Evolutionary conservation across 2,113 vertebrate genomes (phyloP).

Genomic region (Lamprologus callipterus): DNA sequence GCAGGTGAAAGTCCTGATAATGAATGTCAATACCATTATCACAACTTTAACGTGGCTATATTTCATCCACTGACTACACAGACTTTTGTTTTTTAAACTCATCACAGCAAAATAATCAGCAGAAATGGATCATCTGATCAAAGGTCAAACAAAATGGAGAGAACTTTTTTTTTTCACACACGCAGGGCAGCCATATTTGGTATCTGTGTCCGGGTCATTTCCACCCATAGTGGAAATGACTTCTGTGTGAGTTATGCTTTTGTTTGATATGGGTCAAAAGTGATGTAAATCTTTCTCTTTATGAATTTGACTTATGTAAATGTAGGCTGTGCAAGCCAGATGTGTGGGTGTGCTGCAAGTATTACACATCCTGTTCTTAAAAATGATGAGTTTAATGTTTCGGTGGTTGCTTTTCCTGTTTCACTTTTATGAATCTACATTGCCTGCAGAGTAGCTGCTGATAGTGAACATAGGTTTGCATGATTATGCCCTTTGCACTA

Average conservation of each 20-base stretch:
- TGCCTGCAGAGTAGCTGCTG: background rate
- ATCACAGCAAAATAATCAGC: background rate
- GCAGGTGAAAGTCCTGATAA: background rate
- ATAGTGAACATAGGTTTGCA: background rate
- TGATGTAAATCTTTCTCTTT: background rate
- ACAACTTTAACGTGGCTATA: background rate
- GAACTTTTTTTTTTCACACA: background rate
- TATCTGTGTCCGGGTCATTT: background rate
- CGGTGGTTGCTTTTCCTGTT: background rate
- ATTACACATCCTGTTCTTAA: background rate
- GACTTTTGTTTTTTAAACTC: background rate
- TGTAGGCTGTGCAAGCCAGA: background rate
- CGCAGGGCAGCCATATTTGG: background rate
- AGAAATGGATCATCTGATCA: background rate
- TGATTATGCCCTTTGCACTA: background rate
- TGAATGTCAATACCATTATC: background rate
- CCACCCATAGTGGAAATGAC: background rate
- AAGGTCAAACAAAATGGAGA: background rate
- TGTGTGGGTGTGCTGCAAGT: background rate
- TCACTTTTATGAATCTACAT: background rate
- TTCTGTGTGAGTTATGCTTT: background rate
- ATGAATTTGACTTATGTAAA: background rate
- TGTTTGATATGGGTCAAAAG: background rate
- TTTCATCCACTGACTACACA: background rate
- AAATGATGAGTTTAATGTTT: background rate